phyloP scores from a whole-genome alignment of 2,888 invertebrate genomes.

The Acronicta psi region DNA sequence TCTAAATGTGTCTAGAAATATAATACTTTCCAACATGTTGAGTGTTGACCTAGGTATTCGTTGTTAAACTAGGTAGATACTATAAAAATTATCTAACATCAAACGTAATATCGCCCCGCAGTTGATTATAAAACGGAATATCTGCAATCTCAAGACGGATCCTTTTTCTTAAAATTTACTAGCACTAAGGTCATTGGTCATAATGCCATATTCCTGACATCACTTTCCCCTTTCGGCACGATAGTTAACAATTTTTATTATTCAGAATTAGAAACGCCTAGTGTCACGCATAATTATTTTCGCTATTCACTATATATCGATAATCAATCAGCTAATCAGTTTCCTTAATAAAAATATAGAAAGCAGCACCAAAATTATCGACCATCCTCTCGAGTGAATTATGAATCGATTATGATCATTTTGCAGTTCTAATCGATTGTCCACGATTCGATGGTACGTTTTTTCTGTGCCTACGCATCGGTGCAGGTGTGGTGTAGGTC shows the following conservation, averaged over 20 bases:
- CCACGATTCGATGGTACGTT: slow-evolving; percentile 52
- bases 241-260: slow-evolving; percentile 2
- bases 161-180: no score
- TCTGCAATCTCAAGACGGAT: no score
- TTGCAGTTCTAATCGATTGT: slow-evolving; percentile 51
- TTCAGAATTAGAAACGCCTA: slow-evolving; percentile 8
- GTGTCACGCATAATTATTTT: neutral
- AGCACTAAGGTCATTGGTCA: no score
- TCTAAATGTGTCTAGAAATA: neutral
- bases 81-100: neutral
- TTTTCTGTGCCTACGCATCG: slow-evolving; percentile 62
- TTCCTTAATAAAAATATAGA: slow-evolving; percentile 19
- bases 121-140: no score
- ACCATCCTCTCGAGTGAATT: slow-evolving; percentile 11
- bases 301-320: neutral
- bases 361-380: slow-evolving; percentile 17
- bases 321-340: neutral
- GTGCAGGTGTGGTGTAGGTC: slow-evolving; percentile 70
- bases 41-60: neutral
- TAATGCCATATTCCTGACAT: no score
- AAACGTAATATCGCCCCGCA: neutral
- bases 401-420: slow-evolving; percentile 37
- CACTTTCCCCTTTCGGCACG: no score
- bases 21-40: no score
- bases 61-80: neutral